A percentile compares a stretch with the other conserved stretches of the same genome.
phyloP scores from a whole-genome alignment of 1,140 invertebrate genomes.

The Copidosoma floridanum region DNA sequence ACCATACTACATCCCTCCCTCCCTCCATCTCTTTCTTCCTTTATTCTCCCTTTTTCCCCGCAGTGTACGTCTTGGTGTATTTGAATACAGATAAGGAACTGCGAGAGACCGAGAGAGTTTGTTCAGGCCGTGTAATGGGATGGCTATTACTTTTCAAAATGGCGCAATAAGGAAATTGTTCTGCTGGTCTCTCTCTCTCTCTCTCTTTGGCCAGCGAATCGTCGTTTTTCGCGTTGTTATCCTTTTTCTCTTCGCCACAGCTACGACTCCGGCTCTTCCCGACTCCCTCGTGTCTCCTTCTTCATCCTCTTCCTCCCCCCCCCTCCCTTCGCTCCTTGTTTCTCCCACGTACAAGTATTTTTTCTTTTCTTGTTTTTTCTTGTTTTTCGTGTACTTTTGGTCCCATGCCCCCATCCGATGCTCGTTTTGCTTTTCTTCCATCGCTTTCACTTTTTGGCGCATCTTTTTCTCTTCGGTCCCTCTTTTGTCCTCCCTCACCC shows the following conservation, averaged over 20 bases:
- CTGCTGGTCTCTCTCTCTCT: not conserved
- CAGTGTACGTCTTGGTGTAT: too few species aligned
- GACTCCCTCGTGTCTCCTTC: constrained; percentile 18
- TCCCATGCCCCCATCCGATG: too few species aligned
- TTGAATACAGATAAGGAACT: constrained; percentile 33
- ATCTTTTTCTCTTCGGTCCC: too few species aligned
- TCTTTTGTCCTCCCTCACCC: too few species aligned
- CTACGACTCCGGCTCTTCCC: not conserved
- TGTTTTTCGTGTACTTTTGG: too few species aligned
- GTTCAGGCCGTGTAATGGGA: constrained; percentile 23
- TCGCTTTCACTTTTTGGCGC: too few species aligned
- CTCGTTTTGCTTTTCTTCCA: too few species aligned
- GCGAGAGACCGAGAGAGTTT: constrained; percentile 22
- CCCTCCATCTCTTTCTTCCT: too few species aligned
- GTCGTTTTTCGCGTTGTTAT: constrained; percentile 16
- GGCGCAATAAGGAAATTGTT: constrained; percentile 27
- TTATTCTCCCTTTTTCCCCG: too few species aligned
- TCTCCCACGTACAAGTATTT: too few species aligned
- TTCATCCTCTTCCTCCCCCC: not conserved
- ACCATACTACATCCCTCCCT: constrained; percentile 22
- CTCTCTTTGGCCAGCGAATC: constrained; percentile 1
- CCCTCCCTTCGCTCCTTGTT: too few species aligned
- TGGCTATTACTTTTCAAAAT: constrained; percentile 26
- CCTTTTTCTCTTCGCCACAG: not conserved
- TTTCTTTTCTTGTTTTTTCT: not conserved